Conservation (phyloP, 2,113 vertebrate species). For the Calonectris borealis region DNA sequence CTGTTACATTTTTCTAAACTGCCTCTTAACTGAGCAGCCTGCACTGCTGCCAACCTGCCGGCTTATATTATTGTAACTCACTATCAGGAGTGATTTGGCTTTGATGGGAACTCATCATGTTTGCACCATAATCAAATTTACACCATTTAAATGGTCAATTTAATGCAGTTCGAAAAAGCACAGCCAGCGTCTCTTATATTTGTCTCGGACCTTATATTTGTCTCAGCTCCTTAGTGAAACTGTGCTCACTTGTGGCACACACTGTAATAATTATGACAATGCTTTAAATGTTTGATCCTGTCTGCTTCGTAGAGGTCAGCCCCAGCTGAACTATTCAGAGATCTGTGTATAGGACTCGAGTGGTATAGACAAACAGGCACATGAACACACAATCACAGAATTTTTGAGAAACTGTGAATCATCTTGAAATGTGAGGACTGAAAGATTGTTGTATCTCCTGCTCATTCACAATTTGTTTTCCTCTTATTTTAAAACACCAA, state of each 20-base stretch:
- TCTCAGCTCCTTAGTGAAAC: conserved; percentile 7
- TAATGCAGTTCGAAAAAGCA: conserved; percentile 22
- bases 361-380: not conserved
- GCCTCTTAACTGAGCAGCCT: not conserved
- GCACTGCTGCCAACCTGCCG: not conserved
- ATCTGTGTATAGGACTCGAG: not conserved
- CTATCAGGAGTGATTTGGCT: conserved; percentile 45
- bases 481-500: not conserved
- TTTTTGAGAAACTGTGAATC: not conserved
- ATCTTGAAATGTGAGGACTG: not conserved
- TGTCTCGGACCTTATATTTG: not conserved
- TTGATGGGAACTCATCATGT: conserved; percentile 45
- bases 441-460: not conserved
- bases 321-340: not conserved
- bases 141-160: conserved; percentile 52
- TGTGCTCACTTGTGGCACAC: not conserved
- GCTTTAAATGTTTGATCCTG: conserved; percentile 3
- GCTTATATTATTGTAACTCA: not conserved
- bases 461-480: not conserved
- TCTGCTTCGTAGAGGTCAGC: not conserved
- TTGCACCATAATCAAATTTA: conserved; percentile 51
- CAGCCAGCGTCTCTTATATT: not conserved
- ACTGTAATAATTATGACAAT: not conserved
- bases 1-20: not conserved
- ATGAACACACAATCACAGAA: not conserved